phyloP scores from a whole-genome alignment of 2,888 invertebrate genomes.

The Lymantria dispar region DNA sequence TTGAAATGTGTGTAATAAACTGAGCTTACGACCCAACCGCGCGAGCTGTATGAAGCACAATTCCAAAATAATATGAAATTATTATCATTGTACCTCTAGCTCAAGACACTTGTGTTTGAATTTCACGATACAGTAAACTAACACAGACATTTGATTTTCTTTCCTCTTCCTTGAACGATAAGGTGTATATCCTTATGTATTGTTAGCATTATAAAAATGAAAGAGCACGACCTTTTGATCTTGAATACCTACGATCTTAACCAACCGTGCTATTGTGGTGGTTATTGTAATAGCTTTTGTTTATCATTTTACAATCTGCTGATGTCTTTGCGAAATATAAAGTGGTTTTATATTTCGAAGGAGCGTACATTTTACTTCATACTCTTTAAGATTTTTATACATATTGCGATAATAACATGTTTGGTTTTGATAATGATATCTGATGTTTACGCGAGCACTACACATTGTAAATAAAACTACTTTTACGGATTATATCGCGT shows the following conservation, averaged over 20 bases:
- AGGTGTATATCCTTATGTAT: slow-evolving; percentile 11
- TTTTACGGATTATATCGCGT: no score
- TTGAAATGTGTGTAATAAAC: slow-evolving; percentile 38
- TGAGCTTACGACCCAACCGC: slow-evolving; percentile 32
- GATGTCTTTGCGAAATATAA: neutral
- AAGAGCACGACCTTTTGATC: slow-evolving; percentile 25
- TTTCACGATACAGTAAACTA: slow-evolving; percentile 33
- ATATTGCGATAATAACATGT: no score
- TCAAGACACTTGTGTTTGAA: slow-evolving; percentile 23
- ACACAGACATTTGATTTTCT: slow-evolving; percentile 2
- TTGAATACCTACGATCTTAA: slow-evolving; percentile 23
- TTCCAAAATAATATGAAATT: slow-evolving; percentile 41
- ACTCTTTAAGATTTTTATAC: no score
- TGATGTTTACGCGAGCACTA: no score
- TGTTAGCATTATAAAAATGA: slow-evolving; percentile 25
- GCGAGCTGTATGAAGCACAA: slow-evolving; percentile 31
- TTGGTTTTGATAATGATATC: no score
- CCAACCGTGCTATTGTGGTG: slow-evolving; percentile 22
- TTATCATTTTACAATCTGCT: slow-evolving; percentile 16
- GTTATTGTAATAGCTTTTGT: slow-evolving; percentile 18
- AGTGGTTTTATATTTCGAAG: neutral
- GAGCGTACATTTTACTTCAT: neutral
- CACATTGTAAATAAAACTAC: no score
- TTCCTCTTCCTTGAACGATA: slow-evolving; percentile 5
- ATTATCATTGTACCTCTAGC: slow-evolving; percentile 34